phyloP scores from a whole-genome alignment of 2,888 invertebrate genomes.

The Bellardia pandia region DNA sequence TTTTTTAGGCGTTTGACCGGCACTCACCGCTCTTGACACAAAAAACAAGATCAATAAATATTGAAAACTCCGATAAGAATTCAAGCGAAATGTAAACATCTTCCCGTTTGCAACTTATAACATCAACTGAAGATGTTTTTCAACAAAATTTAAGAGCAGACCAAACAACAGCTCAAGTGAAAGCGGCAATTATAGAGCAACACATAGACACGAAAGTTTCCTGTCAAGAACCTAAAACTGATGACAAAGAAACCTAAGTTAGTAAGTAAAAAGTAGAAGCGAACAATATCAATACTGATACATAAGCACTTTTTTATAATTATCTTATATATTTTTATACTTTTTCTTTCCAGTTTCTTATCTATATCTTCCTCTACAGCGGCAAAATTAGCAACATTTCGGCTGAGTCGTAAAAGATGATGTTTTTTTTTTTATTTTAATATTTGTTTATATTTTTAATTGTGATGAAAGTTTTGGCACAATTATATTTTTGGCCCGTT shows the following conservation, averaged over 20 bases:
- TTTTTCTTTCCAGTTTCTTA: too few relatives aligned
- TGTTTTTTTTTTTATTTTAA: neutral
- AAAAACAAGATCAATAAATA: slow-evolving; percentile 65
- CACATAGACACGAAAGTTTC: too few relatives aligned
- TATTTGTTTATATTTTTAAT: neutral
- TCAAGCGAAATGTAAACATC: slow-evolving; percentile 66
- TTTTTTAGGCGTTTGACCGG: slow-evolving; percentile 55
- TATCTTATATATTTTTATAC: too few relatives aligned
- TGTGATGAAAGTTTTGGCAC: neutral
- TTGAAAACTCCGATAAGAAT: slow-evolving; percentile 52
- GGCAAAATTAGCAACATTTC: neutral
- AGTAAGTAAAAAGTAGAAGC: too few relatives aligned
- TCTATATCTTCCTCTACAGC: too few relatives aligned
- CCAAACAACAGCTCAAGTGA: slow-evolving; percentile 33
- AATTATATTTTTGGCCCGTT: too few relatives aligned
- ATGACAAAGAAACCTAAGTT: too few relatives aligned
- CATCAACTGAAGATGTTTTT: slow-evolving; percentile 75
- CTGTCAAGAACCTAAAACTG: too few relatives aligned
- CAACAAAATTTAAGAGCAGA: slow-evolving; percentile 34
- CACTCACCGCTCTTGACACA: slow-evolving; percentile 50
- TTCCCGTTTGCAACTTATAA: slow-evolving; percentile 51
- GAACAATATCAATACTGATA: too few relatives aligned
- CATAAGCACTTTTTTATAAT: too few relatives aligned
- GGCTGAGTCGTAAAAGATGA: neutral
- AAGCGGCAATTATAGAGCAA: neutral